Percentiles rank a stretch among this genome's conserved stretches.
Evolutionary conservation across 2,888 invertebrate species (phyloP).

Genomic region (Eretmocerus hayati): DNA sequence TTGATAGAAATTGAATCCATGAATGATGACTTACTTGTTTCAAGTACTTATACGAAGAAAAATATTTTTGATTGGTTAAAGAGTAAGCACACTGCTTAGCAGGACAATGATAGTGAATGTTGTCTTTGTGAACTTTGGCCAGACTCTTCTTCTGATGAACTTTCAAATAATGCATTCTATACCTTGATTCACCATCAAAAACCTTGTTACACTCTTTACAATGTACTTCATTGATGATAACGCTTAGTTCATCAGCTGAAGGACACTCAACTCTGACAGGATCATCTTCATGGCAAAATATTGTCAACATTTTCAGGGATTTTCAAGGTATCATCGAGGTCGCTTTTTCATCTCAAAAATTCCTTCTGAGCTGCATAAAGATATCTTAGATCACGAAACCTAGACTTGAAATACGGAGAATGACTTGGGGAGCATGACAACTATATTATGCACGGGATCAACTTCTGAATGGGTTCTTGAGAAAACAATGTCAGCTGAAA

Average conservation of each 20-base stretch:
- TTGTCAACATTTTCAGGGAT: no score
- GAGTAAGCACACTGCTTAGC: conserved; percentile 39
- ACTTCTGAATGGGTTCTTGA: no score
- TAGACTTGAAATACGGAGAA: no score
- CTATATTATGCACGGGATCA: no score
- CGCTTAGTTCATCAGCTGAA: conserved; percentile 36
- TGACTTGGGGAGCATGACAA: no score
- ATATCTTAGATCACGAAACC: no score
- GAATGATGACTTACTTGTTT: conserved; percentile 41
- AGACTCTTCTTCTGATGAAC: conserved; percentile 39
- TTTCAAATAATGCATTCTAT: conserved; percentile 40
- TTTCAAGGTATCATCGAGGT: no score
- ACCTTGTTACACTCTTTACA: conserved; percentile 39
- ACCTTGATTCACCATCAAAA: conserved; percentile 39
- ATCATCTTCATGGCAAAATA: no score
- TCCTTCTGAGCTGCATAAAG: no score
- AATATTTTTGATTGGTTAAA: conserved; percentile 34
- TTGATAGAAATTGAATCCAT: no score
- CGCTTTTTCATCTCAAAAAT: no score
- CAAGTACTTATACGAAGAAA: conserved; percentile 42
- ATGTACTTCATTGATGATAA: conserved; percentile 38
- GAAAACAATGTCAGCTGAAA: no score
- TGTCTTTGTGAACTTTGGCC: conserved; percentile 34
- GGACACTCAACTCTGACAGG: conserved; percentile 40
- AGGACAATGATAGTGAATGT: conserved; percentile 41